Evolutionary conservation across 2,113 vertebrate genomes (phyloP).

Genomic region (Ictalurus furcatus): DNA sequence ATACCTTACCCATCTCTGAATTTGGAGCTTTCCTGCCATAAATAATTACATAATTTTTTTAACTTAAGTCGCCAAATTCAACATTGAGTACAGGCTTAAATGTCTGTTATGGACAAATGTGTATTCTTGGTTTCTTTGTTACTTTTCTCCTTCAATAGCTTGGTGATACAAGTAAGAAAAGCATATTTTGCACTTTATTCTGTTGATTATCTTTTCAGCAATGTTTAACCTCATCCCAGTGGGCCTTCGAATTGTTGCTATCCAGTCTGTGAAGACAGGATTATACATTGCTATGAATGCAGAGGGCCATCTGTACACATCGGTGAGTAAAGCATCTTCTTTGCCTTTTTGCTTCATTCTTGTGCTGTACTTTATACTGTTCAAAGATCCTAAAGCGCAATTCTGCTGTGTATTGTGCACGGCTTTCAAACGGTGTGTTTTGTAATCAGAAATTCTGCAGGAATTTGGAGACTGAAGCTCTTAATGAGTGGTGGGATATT

Average conservation of each 20-base stretch:
- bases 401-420: not conserved
- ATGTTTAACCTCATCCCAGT: slow-evolving; percentile 99
- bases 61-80: not conserved
- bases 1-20: not conserved
- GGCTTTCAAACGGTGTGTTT: not conserved
- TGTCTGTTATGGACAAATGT: not conserved
- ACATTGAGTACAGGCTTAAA: not conserved
- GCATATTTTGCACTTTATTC: not conserved
- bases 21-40: not conserved
- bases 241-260: slow-evolving; percentile 97
- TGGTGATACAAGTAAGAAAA: not conserved
- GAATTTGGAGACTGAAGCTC: not conserved
- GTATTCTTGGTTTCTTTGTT: not conserved
- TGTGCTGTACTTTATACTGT: not conserved
- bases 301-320: slow-evolving; percentile 99
- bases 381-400: not conserved
- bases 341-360: not conserved
- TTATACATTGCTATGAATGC: slow-evolving; percentile 99
- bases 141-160: not conserved
- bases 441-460: not conserved
- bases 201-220: slow-evolving; percentile 72
- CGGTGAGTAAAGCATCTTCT: slow-evolving; percentile 78
- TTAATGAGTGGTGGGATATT: not conserved
- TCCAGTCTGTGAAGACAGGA: slow-evolving; percentile 99
- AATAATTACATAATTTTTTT: not conserved